Percentiles rank a stretch among this genome's conserved stretches.
Conservation (phyloP, 2,797 vertebrate genomes). For the Cheirogaleus major region DNA sequence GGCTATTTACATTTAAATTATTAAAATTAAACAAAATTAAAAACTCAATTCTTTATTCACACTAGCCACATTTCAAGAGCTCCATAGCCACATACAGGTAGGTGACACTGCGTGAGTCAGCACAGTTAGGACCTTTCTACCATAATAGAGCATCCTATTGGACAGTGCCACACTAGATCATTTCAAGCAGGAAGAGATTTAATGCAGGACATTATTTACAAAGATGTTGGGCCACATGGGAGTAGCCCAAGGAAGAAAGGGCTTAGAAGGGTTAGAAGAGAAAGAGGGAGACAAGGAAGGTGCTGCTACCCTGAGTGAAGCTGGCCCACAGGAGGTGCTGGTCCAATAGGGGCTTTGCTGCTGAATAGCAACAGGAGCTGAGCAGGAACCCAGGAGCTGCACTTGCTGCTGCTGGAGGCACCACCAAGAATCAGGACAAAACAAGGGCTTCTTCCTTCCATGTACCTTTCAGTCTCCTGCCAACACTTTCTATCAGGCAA, state of each 20-base stretch:
- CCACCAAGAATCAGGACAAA: neutral
- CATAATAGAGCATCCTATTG: neutral
- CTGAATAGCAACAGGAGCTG: neutral
- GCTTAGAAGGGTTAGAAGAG: neutral
- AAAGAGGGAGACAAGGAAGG: neutral
- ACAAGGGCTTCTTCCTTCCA: neutral
- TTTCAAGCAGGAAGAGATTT: neutral
- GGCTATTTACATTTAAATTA: conserved; percentile 25
- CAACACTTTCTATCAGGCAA: neutral
- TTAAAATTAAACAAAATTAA: conserved; percentile 15
- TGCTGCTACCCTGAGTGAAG: neutral
- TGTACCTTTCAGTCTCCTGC: neutral
- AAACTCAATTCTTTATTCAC: neutral
- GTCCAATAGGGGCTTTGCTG: neutral
- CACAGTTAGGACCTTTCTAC: neutral
- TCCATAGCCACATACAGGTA: neutral
- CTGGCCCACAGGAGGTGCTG: neutral
- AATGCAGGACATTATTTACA: conserved; percentile 14
- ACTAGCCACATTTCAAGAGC: neutral
- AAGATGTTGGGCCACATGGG: neutral
- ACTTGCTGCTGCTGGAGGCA: neutral
- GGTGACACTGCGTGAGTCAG: neutral
- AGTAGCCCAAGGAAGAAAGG: neutral
- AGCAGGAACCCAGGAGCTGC: neutral
- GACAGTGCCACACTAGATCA: neutral